These are phyloP conservation scores for Drosophila merina DNA, from an alignment of 2,888 invertebrate genomes.

Conservation along the genomic window DNA sequence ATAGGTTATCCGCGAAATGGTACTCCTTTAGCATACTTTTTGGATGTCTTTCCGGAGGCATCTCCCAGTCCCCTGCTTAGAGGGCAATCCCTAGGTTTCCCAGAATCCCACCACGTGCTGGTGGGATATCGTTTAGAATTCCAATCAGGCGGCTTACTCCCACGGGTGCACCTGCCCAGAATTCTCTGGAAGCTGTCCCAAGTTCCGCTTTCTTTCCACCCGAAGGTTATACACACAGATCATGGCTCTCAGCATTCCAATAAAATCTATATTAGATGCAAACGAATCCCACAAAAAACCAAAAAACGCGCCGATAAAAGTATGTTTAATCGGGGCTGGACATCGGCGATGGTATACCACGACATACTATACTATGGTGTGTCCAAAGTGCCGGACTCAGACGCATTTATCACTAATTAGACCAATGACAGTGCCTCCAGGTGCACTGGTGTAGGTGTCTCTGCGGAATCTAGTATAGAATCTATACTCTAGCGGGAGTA, in stretches of 20 bases:
- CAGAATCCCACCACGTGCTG: conserved; percentile 23
- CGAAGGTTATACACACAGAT: background rate
- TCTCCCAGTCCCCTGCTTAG: too few relatives aligned
- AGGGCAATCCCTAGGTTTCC: background rate
- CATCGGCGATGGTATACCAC: background rate
- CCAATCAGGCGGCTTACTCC: background rate
- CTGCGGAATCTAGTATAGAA: too few relatives aligned
- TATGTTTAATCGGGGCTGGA: conserved; percentile 22
- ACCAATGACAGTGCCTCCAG: conserved; percentile 10
- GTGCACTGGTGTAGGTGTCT: conserved; percentile 3
- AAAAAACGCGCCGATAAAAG: background rate
- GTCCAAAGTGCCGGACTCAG: conserved; percentile 7
- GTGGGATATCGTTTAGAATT: conserved; percentile 10
- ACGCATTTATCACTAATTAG: conserved; percentile 13
- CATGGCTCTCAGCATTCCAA: background rate
- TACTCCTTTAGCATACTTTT: background rate
- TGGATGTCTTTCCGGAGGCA: background rate
- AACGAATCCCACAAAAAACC: too few relatives aligned
- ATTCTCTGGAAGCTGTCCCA: background rate
- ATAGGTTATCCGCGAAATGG: too few relatives aligned
- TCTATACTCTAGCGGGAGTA: conserved; percentile 2
- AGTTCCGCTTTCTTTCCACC: conserved; percentile 9
- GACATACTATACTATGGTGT: background rate
- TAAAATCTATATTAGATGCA: background rate
- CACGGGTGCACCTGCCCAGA: background rate